Percentiles rank a stretch among this genome's conserved stretches.
Evolutionary conservation across 2,113 vertebrate genomes (phyloP).

Genomic region (Pachypanchax playfairii): DNA sequence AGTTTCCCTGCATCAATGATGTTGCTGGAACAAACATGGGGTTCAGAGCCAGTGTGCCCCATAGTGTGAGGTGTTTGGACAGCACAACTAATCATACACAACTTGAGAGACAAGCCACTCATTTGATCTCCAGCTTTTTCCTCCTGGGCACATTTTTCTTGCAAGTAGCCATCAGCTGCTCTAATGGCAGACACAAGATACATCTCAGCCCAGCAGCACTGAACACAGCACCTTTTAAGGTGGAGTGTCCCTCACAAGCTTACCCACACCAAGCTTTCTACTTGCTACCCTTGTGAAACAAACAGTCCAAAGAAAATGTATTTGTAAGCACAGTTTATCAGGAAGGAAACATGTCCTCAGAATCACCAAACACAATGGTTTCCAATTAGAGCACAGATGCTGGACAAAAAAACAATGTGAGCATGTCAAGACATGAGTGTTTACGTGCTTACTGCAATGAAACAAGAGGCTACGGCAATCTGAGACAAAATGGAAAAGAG

Average conservation of each 20-base stretch:
- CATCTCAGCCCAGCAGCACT: slow-evolving; percentile 34
- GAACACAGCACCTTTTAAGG: slow-evolving; percentile 41
- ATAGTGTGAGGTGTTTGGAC: slow-evolving; percentile 42
- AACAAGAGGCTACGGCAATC: slow-evolving; percentile 37
- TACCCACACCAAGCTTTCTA: slow-evolving; percentile 21
- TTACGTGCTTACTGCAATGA: slow-evolving; percentile 47
- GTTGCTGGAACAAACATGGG: slow-evolving; percentile 34
- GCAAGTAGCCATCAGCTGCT: slow-evolving; percentile 48
- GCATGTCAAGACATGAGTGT: slow-evolving; percentile 42
- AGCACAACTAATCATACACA: slow-evolving; percentile 53
- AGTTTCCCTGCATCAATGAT: slow-evolving; percentile 53
- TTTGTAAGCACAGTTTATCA: slow-evolving; percentile 44
- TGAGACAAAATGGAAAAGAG: slow-evolving; percentile 29
- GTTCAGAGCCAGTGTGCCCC: slow-evolving; percentile 13
- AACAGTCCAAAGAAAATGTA: slow-evolving; percentile 24
- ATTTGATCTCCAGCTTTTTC: slow-evolving; percentile 62
- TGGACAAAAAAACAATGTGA: slow-evolving; percentile 25
- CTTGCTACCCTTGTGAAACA: slow-evolving; percentile 11
- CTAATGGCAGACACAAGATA: slow-evolving; percentile 55
- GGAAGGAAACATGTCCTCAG: slow-evolving; percentile 23
- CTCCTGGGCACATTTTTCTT: slow-evolving; percentile 47
- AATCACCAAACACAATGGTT: slow-evolving; percentile 49
- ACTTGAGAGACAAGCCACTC: slow-evolving; percentile 50
- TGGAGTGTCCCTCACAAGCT: slow-evolving; percentile 12
- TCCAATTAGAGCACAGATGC: slow-evolving; percentile 48